A percentile compares a stretch with the other conserved stretches of the same genome.
Evolutionary conservation across 2,113 vertebrate genomes (phyloP).

Genomic region (Orientallactaga bullata): DNA sequence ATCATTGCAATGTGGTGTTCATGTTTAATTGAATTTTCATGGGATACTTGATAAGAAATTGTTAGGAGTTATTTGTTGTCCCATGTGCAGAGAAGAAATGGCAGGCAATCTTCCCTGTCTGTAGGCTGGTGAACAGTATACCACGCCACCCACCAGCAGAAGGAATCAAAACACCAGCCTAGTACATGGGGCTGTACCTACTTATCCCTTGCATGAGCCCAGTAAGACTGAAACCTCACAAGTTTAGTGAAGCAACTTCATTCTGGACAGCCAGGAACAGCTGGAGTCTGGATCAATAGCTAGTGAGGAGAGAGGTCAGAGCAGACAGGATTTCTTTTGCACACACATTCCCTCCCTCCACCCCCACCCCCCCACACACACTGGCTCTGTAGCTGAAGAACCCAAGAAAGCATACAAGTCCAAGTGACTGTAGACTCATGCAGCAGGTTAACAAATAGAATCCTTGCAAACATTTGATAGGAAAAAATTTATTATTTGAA

Average conservation of each 20-base stretch:
- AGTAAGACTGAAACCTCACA: neutral
- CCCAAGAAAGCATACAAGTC: neutral
- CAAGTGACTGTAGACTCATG: neutral
- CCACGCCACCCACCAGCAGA: neutral
- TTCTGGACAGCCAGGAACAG: neutral
- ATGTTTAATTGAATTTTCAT: neutral
- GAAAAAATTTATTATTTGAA: neutral
- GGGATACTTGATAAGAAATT: neutral
- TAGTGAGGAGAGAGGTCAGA: neutral
- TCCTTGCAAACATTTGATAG: neutral
- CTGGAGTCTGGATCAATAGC: neutral
- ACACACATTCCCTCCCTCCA: too few relatives aligned
- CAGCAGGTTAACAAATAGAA: neutral
- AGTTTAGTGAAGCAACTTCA: neutral
- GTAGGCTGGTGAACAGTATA: neutral
- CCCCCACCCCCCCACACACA: too few relatives aligned
- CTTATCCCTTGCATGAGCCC: neutral
- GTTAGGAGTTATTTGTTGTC: neutral
- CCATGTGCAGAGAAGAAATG: neutral
- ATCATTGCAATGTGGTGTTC: neutral
- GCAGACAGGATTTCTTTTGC: neutral
- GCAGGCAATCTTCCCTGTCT: fast-evolving
- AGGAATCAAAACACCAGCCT: neutral
- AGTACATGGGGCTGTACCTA: neutral
- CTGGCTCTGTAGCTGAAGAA: neutral